Conservation (phyloP, 2,797 vertebrate genomes). For the Ficedula albicollis region DNA sequence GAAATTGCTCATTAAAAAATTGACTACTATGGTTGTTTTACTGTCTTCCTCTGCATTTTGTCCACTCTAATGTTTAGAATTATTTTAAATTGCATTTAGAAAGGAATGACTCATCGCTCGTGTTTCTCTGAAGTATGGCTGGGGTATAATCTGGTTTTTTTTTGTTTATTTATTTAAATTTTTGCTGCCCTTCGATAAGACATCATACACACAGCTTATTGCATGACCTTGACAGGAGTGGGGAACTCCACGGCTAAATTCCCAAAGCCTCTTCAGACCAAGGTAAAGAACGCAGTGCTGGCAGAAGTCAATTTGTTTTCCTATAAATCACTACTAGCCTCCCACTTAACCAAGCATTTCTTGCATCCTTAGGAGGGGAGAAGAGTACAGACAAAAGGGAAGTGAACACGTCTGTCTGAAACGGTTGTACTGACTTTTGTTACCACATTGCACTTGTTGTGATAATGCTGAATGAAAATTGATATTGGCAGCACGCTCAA, state of each 20-base stretch:
- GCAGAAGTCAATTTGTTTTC: neutral
- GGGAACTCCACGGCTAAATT: neutral
- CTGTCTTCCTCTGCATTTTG: neutral
- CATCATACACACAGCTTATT: neutral
- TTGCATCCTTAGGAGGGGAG: neutral
- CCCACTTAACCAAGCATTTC: neutral
- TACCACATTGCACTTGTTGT: neutral
- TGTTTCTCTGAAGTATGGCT: neutral
- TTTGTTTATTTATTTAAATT: neutral
- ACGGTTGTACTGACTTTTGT: neutral
- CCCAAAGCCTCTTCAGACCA: neutral
- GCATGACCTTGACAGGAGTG: neutral
- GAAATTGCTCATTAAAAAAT: neutral
- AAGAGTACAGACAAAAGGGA: neutral
- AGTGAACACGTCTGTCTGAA: neutral
- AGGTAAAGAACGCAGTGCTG: neutral
- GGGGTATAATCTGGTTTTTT: neutral
- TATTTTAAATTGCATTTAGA: neutral
- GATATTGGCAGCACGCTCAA: neutral
- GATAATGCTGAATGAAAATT: neutral
- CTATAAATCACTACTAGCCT: neutral
- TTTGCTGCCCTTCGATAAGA: neutral
- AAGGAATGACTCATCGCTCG: neutral
- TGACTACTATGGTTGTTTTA: neutral
- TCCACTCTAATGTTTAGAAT: neutral